phyloP scores from a whole-genome alignment of 2,113 vertebrate genomes.

The Chamaetylas fuelleborni region DNA sequence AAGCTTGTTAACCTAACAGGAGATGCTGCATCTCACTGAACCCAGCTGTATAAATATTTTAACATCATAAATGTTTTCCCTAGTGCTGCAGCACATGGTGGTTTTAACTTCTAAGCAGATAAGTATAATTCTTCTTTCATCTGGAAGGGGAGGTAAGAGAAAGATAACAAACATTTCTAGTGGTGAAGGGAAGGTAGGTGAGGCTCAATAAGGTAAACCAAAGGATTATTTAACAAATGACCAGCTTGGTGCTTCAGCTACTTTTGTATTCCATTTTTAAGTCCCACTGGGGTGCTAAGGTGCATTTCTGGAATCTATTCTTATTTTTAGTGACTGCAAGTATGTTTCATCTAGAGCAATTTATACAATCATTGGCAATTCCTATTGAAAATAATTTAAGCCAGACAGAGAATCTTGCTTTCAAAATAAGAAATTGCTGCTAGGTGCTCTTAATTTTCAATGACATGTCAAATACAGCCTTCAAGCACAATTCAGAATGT shows the following conservation, averaged over 20 bases:
- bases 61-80: conserved; percentile 20
- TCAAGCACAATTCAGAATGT: background rate
- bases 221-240: conserved; percentile 27
- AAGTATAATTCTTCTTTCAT: background rate
- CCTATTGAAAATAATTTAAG: background rate
- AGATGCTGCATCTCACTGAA: conserved; percentile 18
- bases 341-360: background rate
- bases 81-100: background rate
- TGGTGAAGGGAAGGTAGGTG: background rate
- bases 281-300: background rate
- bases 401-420: background rate
- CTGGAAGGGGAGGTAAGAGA: background rate
- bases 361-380: background rate
- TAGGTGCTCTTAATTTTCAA: background rate
- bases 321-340: background rate
- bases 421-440: background rate
- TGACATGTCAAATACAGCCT: background rate
- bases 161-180: background rate
- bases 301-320: background rate
- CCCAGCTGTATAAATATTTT: conserved; percentile 62
- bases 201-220: background rate
- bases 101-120: conserved; percentile 8
- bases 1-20: conserved; percentile 56
- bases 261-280: conserved; percentile 34
- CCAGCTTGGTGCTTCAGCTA: background rate